Conservation (phyloP, 2,113 vertebrate genomes). For the Grammomys dolichurus region DNA sequence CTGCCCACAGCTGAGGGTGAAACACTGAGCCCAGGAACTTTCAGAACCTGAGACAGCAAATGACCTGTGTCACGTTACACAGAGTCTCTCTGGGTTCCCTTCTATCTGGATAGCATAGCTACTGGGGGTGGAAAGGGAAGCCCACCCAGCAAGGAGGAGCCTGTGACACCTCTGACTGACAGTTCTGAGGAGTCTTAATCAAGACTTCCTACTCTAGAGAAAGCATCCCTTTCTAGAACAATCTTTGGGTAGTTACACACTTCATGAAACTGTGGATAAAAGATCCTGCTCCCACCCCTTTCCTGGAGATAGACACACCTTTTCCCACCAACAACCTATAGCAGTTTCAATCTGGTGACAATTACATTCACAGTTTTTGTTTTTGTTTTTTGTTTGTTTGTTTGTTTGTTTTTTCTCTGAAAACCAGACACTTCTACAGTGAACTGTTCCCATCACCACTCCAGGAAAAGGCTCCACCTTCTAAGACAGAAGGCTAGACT, state of each 20-base stretch:
- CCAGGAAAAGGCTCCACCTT: background rate
- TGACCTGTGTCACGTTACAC: background rate
- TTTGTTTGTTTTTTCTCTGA: background rate
- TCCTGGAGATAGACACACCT: background rate
- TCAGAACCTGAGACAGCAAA: background rate
- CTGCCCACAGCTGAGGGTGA: background rate
- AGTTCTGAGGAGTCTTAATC: background rate
- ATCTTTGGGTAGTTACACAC: rapidly evolving
- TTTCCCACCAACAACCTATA: background rate
- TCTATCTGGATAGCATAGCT: background rate
- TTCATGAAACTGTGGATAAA: background rate
- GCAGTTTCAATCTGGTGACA: background rate
- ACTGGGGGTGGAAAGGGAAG: background rate
- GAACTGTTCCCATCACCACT: background rate
- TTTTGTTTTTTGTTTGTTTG: no score
- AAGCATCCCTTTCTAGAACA: background rate
- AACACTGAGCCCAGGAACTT: background rate
- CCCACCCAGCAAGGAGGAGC: background rate
- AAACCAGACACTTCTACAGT: background rate
- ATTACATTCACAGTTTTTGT: background rate
- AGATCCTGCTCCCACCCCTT: rapidly evolving
- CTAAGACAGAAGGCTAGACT: background rate
- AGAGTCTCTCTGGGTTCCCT: background rate
- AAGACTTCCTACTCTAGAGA: background rate
- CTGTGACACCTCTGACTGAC: background rate